Percentiles rank a stretch among this genome's conserved stretches.
Conservation (phyloP, 2,888 invertebrate genomes). For the Zonitis immaculata region DNA sequence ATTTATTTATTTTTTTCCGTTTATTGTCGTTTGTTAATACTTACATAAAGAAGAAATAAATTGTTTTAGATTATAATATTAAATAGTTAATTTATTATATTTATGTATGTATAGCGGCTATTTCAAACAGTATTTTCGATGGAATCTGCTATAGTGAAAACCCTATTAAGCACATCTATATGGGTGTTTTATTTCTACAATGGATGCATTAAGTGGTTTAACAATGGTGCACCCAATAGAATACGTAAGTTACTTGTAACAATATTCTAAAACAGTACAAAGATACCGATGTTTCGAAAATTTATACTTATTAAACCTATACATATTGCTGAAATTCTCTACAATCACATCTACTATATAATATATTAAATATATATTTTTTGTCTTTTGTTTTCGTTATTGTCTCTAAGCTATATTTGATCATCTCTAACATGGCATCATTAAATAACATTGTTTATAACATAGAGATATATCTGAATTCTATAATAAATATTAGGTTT, state of each 20-base stretch:
- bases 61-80: neutral
- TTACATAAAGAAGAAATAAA: neutral
- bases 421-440: conserved; percentile 4
- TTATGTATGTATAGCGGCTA: conserved; percentile 25
- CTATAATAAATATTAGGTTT: conserved; percentile 17
- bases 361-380: too few species aligned
- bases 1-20: too few species aligned
- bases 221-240: conserved; percentile 28
- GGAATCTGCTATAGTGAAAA: conserved; percentile 27
- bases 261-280: conserved; percentile 14
- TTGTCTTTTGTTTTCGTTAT: too few species aligned
- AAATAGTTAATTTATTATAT: neutral
- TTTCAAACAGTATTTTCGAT: conserved; percentile 28
- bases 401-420: too few species aligned
- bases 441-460: conserved; percentile 18
- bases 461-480: conserved; percentile 12
- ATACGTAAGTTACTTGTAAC: conserved; percentile 24
- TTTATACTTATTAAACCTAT: too few species aligned
- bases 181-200: conserved; percentile 30
- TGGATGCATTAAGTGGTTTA: conserved; percentile 27
- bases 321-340: too few species aligned
- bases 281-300: conserved; percentile 7
- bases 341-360: too few species aligned
- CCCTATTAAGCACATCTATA: conserved; percentile 26
- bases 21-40: neutral